These are phyloP conservation scores for Tetanocera ferruginea DNA, from an alignment of 2,888 invertebrate genomes.

Conservation along the genomic window DNA sequence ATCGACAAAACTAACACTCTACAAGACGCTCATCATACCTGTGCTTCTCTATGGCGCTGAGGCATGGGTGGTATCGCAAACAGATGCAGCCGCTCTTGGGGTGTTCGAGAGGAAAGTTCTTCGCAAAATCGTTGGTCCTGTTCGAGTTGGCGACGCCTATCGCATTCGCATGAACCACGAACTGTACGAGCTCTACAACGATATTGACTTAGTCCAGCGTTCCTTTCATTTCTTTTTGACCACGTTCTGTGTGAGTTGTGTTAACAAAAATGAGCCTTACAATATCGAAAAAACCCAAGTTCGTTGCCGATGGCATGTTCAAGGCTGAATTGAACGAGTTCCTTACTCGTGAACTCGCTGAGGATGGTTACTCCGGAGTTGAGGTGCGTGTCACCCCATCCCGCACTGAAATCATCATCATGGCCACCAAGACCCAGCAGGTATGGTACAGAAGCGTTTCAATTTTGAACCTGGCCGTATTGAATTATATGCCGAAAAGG, in stretches of 20 bases:
- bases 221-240: slow-evolving; percentile 69
- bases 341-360: slow-evolving; percentile 96
- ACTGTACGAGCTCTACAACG: no score
- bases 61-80: no score
- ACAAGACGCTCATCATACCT: no score
- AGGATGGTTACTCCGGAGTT: slow-evolving; percentile 99
- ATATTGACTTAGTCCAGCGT: no score
- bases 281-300: slow-evolving; percentile 73
- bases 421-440: slow-evolving; percentile 98
- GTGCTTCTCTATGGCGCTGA: no score
- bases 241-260: slow-evolving; percentile 69
- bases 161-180: no score
- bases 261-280: slow-evolving; percentile 68
- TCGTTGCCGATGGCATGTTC: slow-evolving; percentile 99
- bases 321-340: slow-evolving; percentile 99
- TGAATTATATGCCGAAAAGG: slow-evolving; percentile 99
- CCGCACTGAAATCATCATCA: slow-evolving; percentile 98
- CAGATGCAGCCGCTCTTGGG: no score
- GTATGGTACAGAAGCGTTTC: slow-evolving; percentile 99
- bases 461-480: slow-evolving; percentile 95
- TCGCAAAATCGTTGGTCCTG: no score
- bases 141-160: no score
- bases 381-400: slow-evolving; percentile 98
- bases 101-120: no score
- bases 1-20: no score